These are phyloP conservation scores for Oncorhynchus keta DNA, from an alignment of 2,113 vertebrate genomes.

Conservation along the genomic window DNA sequence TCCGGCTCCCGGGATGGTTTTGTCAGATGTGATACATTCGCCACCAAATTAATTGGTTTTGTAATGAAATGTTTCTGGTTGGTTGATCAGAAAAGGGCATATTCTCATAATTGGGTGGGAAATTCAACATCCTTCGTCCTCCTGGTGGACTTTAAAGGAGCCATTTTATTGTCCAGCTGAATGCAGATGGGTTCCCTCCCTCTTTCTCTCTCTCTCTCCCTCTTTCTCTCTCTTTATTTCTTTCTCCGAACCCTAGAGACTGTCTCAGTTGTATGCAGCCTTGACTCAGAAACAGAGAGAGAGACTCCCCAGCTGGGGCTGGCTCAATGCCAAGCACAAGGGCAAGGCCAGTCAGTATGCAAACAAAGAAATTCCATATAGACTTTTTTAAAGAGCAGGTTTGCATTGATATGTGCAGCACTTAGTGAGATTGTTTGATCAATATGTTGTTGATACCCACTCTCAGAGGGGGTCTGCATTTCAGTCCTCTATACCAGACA, in stretches of 20 bases:
- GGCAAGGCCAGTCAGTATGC: conserved; percentile 23
- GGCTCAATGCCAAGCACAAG: conserved; percentile 5
- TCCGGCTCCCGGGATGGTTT: conserved; percentile 47
- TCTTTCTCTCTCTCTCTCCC: conserved; percentile 7
- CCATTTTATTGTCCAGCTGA: conserved; percentile 44
- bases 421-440: conserved; percentile 66
- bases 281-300: conserved; percentile 8
- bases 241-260: neutral
- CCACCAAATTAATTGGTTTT: conserved; percentile 77
- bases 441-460: conserved; percentile 52
- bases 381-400: conserved; percentile 42
- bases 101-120: conserved; percentile 67
- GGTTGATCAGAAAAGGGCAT: conserved; percentile 72
- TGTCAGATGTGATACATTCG: conserved; percentile 72
- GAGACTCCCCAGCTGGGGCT: conserved; percentile 7
- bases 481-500: neutral
- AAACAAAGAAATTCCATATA: conserved; percentile 38
- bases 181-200: conserved; percentile 33
- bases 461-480: conserved; percentile 38
- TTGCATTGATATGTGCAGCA: conserved; percentile 46
- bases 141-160: conserved; percentile 5
- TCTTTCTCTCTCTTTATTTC: neutral
- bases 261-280: neutral
- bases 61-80: conserved; percentile 80
- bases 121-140: conserved; percentile 60